phyloP scores from a whole-genome alignment of 2,797 vertebrate genomes.

The Acrocephalus scirpaceus region DNA sequence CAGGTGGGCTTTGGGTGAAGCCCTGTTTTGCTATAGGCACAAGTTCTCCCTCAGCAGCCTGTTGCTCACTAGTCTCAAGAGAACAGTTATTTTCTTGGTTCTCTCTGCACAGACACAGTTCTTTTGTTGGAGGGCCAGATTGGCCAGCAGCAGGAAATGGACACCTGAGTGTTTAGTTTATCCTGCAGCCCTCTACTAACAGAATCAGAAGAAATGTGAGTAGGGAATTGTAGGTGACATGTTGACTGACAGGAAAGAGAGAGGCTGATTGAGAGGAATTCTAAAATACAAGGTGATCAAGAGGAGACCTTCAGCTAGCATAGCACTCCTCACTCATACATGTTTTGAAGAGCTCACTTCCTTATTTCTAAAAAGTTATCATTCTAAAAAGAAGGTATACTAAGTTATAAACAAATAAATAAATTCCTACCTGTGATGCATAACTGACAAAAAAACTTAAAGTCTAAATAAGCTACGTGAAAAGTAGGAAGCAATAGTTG shows the following conservation, averaged over 20 bases:
- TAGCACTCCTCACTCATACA: not conserved
- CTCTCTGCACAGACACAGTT: not conserved
- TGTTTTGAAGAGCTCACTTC: not conserved
- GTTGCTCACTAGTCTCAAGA: rapidly evolving
- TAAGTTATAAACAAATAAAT: not conserved
- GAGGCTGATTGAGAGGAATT: not conserved
- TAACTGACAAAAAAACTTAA: not conserved
- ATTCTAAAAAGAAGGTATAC: not conserved
- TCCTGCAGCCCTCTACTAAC: not conserved
- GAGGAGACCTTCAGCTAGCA: not conserved
- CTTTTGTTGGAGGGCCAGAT: not conserved
- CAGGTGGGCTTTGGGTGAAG: not conserved
- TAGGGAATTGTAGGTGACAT: not conserved
- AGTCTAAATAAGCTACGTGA: not conserved
- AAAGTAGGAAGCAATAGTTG: not conserved
- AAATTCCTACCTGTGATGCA: not conserved
- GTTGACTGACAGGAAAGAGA: not conserved
- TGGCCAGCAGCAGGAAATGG: not conserved
- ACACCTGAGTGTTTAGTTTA: not conserved
- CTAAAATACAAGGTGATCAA: not conserved
- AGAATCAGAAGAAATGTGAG: not conserved
- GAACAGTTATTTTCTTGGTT: not conserved
- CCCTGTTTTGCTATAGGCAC: not conserved
- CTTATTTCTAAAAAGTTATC: not conserved
- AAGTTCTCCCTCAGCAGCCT: not conserved